Evolutionary conservation across 2,888 invertebrate genomes (phyloP).

Genomic region (Blastobasis lacticolella): DNA sequence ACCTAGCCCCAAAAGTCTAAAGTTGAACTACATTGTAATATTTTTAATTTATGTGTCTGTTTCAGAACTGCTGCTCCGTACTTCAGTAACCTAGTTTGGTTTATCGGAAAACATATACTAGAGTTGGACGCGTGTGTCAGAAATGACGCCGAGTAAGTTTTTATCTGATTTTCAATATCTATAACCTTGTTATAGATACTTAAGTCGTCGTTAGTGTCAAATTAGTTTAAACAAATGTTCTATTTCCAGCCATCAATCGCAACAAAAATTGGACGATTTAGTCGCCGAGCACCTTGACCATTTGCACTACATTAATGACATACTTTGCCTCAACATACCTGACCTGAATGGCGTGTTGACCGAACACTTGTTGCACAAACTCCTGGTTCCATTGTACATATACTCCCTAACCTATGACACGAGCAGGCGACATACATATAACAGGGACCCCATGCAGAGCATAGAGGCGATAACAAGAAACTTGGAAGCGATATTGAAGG

Average conservation of each 20-base stretch:
- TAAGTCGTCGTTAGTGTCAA: not conserved
- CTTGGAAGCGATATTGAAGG: conserved; percentile 77
- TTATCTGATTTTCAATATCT: not conserved
- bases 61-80: conserved; percentile 95
- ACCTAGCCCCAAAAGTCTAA: no score
- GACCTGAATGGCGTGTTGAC: conserved; percentile 95
- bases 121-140: conserved; percentile 96
- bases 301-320: conserved; percentile 97
- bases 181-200: not conserved
- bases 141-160: conserved; percentile 94
- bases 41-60: conserved; percentile 1
- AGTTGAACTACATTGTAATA: no score
- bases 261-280: conserved; percentile 91
- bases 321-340: conserved; percentile 91
- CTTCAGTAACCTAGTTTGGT: conserved; percentile 99
- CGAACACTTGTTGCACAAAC: conserved; percentile 93
- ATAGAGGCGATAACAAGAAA: conserved; percentile 78
- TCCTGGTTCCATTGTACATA: conserved; percentile 94
- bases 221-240: conserved; percentile 4
- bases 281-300: conserved; percentile 98
- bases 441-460: conserved; percentile 59
- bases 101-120: conserved; percentile 97
- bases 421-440: conserved; percentile 38
- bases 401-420: conserved; percentile 83
- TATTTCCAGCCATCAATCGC: conserved; percentile 87